Conservation (phyloP, 2,888 invertebrate genomes). For the Hydrotaea cyrtoneurina region DNA sequence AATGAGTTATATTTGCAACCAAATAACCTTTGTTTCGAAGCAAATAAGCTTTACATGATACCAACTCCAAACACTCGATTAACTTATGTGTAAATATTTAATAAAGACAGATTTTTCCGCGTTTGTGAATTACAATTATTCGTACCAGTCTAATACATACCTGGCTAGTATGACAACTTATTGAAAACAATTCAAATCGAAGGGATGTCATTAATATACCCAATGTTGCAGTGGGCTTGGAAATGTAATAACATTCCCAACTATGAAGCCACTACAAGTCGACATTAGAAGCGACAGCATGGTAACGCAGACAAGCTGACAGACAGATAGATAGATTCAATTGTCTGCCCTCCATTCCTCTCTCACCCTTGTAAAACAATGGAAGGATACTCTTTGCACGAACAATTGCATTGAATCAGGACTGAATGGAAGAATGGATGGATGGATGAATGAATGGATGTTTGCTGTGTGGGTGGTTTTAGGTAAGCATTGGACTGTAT, state of each 20-base stretch:
- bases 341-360: neutral
- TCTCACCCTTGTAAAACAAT: neutral
- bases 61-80: no score
- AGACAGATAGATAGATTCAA: neutral
- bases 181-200: neutral
- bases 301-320: neutral
- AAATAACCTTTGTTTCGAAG: no score
- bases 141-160: no score
- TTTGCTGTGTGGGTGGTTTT: neutral
- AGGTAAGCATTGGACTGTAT: neutral
- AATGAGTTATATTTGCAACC: no score
- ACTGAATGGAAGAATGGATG: slow-evolving; percentile 2
- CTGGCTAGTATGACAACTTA: no score
- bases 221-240: neutral
- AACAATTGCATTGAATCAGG: neutral
- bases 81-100: no score
- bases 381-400: neutral
- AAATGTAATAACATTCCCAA: neutral
- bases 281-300: neutral
- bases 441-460: neutral
- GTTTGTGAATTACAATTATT: no score
- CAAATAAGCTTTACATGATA: no score
- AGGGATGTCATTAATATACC: neutral
- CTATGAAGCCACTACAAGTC: neutral
- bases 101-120: no score